Evolutionary conservation across 2,888 invertebrate species (phyloP).

Genomic region (Harpagoxenus sublaevis): DNA sequence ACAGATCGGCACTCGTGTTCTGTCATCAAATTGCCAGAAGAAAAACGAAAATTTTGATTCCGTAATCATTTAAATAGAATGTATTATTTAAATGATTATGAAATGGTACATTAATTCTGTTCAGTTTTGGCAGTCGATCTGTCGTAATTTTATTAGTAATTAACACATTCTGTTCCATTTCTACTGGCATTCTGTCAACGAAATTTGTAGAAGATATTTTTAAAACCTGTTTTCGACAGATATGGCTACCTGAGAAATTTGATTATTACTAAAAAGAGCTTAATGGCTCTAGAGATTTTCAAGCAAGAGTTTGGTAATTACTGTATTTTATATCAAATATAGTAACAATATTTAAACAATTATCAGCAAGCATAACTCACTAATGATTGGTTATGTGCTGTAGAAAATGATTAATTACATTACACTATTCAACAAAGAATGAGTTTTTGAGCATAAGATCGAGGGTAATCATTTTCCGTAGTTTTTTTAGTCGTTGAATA

Average conservation of each 20-base stretch:
- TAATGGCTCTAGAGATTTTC: not conserved
- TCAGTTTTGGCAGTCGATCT: not conserved
- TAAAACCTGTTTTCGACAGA: not conserved
- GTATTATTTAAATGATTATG: not conserved
- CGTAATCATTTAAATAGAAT: not conserved
- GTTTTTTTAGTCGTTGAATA: not conserved
- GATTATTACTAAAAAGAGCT: not conserved
- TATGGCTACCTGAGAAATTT: not conserved
- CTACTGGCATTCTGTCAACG: not conserved
- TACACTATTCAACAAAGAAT: not conserved
- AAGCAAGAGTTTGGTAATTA: not conserved
- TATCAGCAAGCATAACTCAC: not conserved
- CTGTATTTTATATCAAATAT: not conserved
- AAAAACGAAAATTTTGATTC: not conserved
- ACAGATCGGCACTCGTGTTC: not conserved
- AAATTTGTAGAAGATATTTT: not conserved
- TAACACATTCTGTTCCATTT: not conserved
- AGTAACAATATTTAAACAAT: not conserved
- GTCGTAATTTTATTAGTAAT: not conserved
- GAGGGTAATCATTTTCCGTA: not conserved
- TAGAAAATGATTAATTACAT: not conserved
- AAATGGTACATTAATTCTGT: not conserved
- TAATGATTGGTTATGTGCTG: not conserved
- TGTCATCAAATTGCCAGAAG: not conserved
- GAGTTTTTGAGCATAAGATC: not conserved